Evolutionary conservation across 2,797 vertebrate species (phyloP), one percentile per base, ranked within the genome.

Genomic region (Notolepis coatsorum): DNA sequence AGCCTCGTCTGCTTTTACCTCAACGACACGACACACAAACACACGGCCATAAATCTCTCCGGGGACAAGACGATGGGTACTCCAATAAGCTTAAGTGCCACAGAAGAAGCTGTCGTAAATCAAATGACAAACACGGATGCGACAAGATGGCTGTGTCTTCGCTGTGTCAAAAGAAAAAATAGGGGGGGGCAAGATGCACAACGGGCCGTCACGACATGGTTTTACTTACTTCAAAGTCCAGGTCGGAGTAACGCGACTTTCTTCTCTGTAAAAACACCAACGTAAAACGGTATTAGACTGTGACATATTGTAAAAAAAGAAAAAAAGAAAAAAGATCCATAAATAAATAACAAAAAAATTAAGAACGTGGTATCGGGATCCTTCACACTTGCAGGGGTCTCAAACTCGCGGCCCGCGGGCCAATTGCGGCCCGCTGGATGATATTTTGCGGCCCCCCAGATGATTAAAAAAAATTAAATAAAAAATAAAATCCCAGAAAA

Each of bases 171-270:
- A 70, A 87, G 85, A n/a, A n/a, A n/a, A n/a, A n/a, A n/a, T n/a
- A n/a, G n/a, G n/a, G n/a, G n/a, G n/a, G n/a, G n/a, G n/a, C n/a
- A n/a, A n/a, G n/a, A n/a, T n/a, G n/a, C n/a, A n/a, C n/a, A n/a
- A n/a, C n/a, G n/a, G n/a, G n/a, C n/a, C n/a, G n/a, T n/a, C n/a
- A n/a, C n/a, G n/a, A n/a, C n/a, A n/a, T n/a, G n/a, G n/a, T n/a
- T 52, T 43, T 51, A 96, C 97, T 87, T 95, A 99, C 98, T 97
- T 99, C 97, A 89, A 99, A 99, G 94, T 99, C 98, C 92, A 99
- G 93, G 93, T 99, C 98, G 71, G 96, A 98, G 89, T 99, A 99
- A 84, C 97, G 91, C 61, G 98, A 99, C 91, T 99, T 99, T 94
- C 97, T 95, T 96, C 98, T 99, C 98, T 99, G 94, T 94, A 81